Conservation (phyloP, 2,888 invertebrate genomes). For the Mesoligia furuncula region DNA sequence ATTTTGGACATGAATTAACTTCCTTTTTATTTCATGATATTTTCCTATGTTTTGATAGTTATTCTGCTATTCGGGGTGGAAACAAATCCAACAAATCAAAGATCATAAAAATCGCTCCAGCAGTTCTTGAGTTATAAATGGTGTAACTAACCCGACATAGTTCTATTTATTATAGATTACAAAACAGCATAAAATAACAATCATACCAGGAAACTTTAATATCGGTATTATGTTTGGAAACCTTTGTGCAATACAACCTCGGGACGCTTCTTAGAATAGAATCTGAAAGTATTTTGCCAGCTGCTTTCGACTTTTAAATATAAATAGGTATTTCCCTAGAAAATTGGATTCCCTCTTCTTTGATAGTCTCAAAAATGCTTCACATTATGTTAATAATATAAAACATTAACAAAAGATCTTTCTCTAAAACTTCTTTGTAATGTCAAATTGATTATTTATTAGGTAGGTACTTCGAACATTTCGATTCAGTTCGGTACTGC, state of each 20-base stretch:
- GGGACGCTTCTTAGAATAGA: not conserved
- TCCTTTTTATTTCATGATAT: no score
- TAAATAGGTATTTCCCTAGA: not conserved
- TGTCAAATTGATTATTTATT: not conserved
- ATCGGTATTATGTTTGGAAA: not conserved
- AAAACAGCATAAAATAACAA: not conserved
- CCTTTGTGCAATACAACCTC: not conserved
- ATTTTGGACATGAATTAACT: not conserved
- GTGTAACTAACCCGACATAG: no score
- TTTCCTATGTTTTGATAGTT: no score
- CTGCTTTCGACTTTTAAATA: not conserved
- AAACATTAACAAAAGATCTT: not conserved
- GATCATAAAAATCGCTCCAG: no score
- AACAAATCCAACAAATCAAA: no score
- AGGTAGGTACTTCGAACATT: not conserved
- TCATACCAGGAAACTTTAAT: not conserved
- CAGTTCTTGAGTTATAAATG: no score
- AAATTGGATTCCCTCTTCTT: not conserved
- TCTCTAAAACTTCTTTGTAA: not conserved
- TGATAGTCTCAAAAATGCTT: not conserved
- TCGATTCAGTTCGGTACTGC: not conserved
- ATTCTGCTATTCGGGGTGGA: no score
- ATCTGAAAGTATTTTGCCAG: not conserved
- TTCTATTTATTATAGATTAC: not conserved
- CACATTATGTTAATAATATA: not conserved